Evolutionary conservation across 35 echinoderm and acorn worm genomes (phyloP).

Genomic region (Heliocidaris tuberculata): DNA sequence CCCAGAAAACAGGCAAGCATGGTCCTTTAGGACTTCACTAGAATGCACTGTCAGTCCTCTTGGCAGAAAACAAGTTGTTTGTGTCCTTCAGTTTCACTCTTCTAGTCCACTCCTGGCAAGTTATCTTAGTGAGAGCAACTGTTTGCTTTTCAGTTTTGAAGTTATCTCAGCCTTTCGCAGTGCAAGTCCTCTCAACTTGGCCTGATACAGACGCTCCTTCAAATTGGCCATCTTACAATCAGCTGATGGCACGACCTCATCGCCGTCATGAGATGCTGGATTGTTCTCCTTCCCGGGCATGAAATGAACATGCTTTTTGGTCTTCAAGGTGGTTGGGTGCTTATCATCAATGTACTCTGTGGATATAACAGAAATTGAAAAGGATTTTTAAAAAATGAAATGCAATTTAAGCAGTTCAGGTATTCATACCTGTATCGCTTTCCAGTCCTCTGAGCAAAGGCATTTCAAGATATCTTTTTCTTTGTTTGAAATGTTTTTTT

Average conservation of each 20-base stretch:
- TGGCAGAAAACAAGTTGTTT: background rate
- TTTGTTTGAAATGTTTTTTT: too few species aligned
- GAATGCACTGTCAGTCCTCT: background rate
- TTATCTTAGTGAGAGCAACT: conserved; percentile 58
- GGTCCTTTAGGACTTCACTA: background rate
- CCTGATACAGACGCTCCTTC: conserved; percentile 80
- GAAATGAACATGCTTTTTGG: conserved; percentile 63
- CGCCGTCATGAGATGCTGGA: background rate
- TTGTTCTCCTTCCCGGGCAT: conserved; percentile 84
- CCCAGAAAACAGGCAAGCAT: too few species aligned
- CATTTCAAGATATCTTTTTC: too few species aligned
- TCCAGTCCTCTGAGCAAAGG: too few species aligned
- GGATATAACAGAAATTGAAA: conserved; percentile 19
- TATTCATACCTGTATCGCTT: background rate
- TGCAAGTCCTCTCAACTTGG: conserved; percentile 77
- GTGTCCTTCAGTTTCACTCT: background rate
- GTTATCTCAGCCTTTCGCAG: conserved; percentile 70
- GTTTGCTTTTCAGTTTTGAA: conserved; percentile 84
- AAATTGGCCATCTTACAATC: conserved; percentile 51
- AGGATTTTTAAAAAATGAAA: background rate
- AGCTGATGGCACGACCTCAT: background rate
- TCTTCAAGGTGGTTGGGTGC: conserved; percentile 59
- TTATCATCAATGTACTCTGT: conserved; percentile 74
- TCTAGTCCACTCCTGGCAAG: background rate
- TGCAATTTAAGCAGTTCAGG: background rate